Conservation (phyloP, 2,797 vertebrate genomes). For the Odontamblyopus lacepedii region DNA sequence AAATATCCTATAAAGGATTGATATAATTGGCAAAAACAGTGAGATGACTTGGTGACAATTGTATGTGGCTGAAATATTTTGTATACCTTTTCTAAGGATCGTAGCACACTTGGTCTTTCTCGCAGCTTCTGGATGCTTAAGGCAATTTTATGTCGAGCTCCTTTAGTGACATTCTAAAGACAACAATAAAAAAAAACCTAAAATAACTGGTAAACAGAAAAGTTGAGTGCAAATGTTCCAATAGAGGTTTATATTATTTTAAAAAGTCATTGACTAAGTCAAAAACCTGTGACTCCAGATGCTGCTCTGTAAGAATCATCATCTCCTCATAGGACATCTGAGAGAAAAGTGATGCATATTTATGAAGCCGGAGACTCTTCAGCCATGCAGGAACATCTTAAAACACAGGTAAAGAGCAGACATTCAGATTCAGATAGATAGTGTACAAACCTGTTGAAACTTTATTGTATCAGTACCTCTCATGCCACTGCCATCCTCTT, state of each 20-base stretch:
- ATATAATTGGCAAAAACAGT: constrained; percentile 1
- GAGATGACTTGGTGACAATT: not conserved
- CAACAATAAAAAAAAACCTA: constrained; percentile 3
- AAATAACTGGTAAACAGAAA: constrained; percentile 20
- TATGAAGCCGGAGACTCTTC: constrained; percentile 95
- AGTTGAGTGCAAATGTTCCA: constrained; percentile 34
- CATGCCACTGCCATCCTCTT: constrained; percentile 96
- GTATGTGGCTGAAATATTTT: not conserved
- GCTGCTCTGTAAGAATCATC: constrained; percentile 96
- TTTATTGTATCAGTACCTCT: constrained; percentile 80
- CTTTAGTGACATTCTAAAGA: constrained; percentile 93
- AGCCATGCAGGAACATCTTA: constrained; percentile 93
- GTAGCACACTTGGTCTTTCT: constrained; percentile 90
- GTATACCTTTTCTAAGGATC: constrained; percentile 91
- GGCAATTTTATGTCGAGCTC: constrained; percentile 94
- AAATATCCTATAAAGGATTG: constrained; percentile 82
- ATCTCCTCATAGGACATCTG: constrained; percentile 97
- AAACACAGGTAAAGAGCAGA: constrained; percentile 26
- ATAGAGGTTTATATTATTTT: constrained; percentile 23
- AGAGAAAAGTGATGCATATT: constrained; percentile 93
- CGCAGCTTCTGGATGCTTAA: constrained; percentile 95
- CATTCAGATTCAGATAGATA: constrained; percentile 25
- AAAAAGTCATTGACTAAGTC: not conserved
- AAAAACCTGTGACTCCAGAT: constrained; percentile 92
- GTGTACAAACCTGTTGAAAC: constrained; percentile 22